These are phyloP conservation scores for Nesidiocoris tenuis DNA, from an alignment of 2,888 invertebrate species.

Conservation along the genomic window DNA sequence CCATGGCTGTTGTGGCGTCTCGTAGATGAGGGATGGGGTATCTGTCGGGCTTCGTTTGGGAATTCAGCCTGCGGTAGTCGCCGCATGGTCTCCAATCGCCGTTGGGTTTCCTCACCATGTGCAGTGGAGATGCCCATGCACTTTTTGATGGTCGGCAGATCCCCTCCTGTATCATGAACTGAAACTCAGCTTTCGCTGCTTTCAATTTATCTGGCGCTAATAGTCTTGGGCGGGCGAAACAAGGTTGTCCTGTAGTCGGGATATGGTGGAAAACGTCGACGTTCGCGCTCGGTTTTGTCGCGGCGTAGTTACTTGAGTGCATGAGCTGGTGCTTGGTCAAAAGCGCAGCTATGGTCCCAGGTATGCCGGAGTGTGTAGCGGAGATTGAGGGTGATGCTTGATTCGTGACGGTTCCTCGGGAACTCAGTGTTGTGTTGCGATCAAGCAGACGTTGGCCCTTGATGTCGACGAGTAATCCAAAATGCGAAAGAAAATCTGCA, in stretches of 20 bases:
- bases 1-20: constrained; percentile 51
- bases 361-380: neutral
- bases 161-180: too few species aligned
- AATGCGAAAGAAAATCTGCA: constrained; percentile 12
- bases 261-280: constrained; percentile 36
- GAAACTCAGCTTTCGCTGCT: constrained; percentile 13
- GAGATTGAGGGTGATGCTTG: neutral
- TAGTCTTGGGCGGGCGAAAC: constrained; percentile 8
- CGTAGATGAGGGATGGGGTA: constrained; percentile 54
- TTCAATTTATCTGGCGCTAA: constrained; percentile 7
- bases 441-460: neutral
- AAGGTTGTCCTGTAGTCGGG: constrained; percentile 12
- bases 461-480: constrained; percentile 12
- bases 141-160: too few species aligned
- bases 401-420: neutral
- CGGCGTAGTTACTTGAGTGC: neutral
- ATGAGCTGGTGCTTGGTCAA: neutral
- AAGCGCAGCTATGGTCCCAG: neutral
- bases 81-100: constrained; percentile 25
- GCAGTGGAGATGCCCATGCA: constrained; percentile 21
- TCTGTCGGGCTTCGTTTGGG: constrained; percentile 1
- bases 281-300: neutral
- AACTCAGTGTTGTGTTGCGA: neutral
- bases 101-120: neutral
- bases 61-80: constrained; percentile 2